Evolutionary conservation across 2,113 vertebrate species (phyloP).

Genomic region (Chauna torquata): DNA sequence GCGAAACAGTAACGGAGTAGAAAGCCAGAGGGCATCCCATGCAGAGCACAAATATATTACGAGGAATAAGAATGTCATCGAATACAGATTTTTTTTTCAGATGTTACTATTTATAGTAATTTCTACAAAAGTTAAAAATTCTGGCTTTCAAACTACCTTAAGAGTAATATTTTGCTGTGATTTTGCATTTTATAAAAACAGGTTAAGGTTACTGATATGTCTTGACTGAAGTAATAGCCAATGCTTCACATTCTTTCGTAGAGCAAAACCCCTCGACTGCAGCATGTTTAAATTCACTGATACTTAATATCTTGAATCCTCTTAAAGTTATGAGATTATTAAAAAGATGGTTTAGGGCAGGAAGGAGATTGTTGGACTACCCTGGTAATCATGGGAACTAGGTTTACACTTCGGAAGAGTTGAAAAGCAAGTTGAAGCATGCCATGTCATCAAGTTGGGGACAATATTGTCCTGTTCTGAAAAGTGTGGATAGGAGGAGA

Average conservation of each 20-base stretch:
- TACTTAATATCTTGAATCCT: background rate
- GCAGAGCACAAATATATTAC: background rate
- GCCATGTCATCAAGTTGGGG: background rate
- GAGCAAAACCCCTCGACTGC: background rate
- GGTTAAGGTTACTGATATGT: background rate
- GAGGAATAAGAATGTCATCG: background rate
- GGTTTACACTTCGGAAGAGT: constrained; percentile 4
- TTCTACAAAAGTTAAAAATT: background rate
- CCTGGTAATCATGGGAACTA: background rate
- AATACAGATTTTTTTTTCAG: background rate
- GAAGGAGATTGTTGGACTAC: background rate
- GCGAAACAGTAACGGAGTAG: background rate
- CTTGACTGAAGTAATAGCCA: background rate
- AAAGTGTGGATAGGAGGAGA: background rate
- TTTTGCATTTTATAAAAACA: background rate
- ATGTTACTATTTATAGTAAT: background rate
- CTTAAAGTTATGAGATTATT: background rate
- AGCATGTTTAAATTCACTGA: background rate
- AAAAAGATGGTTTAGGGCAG: background rate
- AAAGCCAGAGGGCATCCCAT: background rate
- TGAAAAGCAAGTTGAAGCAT: background rate
- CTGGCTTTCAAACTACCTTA: background rate
- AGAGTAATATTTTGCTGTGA: background rate
- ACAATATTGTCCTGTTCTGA: background rate
- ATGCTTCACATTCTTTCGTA: background rate